A percentile compares a stretch with the other conserved stretches of the same genome.
Conservation (phyloP, 2,888 invertebrate genomes). For the Sisyra terminalis region DNA sequence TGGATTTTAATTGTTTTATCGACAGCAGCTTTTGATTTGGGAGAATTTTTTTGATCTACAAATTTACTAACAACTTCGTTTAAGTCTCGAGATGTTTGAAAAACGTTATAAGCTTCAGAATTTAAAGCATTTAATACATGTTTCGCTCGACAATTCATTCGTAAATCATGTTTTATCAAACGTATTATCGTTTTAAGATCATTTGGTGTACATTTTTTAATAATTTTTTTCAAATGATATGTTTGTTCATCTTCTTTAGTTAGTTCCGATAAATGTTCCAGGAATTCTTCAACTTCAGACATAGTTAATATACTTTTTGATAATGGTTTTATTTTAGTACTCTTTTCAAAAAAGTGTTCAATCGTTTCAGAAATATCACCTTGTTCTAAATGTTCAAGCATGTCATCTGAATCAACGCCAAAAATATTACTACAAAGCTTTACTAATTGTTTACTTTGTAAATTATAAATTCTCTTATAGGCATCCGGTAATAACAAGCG, state of each 20-base stretch:
- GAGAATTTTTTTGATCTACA: constrained; percentile 18
- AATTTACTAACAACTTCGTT: constrained; percentile 42
- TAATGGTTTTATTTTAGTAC: constrained; percentile 38
- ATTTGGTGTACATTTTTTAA: constrained; percentile 57
- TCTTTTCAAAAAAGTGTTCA: constrained; percentile 54
- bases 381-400: constrained; percentile 74
- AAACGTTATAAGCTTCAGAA: constrained; percentile 72
- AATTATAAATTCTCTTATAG: constrained; percentile 73
- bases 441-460: constrained; percentile 80
- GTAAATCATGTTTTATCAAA: constrained; percentile 77
- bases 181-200: constrained; percentile 74
- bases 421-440: constrained; percentile 79
- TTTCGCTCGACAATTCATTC: constrained; percentile 86
- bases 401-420: constrained; percentile 51
- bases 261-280: constrained; percentile 53
- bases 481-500: constrained; percentile 69
- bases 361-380: constrained; percentile 86
- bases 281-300: constrained; percentile 58
- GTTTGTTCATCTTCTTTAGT: constrained; percentile 82
- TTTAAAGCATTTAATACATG: constrained; percentile 83
- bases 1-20: constrained; percentile 42
- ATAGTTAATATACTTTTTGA: constrained; percentile 53
- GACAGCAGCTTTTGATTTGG: constrained; percentile 4
- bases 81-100: constrained; percentile 72
- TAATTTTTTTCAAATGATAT: constrained; percentile 53